phyloP scores from a whole-genome alignment of 2,888 invertebrate species.

The Eucera pruinosa region DNA sequence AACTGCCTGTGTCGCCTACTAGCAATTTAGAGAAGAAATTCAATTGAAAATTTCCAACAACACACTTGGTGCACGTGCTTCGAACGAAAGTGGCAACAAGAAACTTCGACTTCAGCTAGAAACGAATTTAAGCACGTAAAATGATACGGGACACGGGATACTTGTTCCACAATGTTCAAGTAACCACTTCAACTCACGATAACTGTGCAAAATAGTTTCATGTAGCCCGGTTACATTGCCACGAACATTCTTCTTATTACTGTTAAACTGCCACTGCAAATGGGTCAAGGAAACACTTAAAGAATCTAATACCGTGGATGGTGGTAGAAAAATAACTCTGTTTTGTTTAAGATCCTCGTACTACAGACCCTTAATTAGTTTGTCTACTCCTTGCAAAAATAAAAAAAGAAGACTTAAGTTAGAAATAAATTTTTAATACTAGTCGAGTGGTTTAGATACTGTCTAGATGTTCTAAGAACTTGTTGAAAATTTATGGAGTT shows the following conservation, averaged over 20 bases:
- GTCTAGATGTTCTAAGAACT: no score
- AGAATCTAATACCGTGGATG: slow-evolving; percentile 26
- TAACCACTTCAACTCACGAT: slow-evolving; percentile 1
- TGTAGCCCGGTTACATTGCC: slow-evolving; percentile 5
- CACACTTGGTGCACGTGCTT: neutral
- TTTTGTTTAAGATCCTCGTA: neutral
- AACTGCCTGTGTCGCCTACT: no score
- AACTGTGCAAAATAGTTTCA: slow-evolving; percentile 37
- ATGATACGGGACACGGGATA: slow-evolving; percentile 6
- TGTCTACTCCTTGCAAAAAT: neutral
- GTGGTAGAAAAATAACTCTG: slow-evolving; percentile 21
- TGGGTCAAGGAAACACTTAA: slow-evolving; percentile 25
- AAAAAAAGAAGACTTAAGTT: no score
- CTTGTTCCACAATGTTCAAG: slow-evolving; percentile 8
- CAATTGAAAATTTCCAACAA: neutral
- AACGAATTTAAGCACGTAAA: slow-evolving; percentile 5
- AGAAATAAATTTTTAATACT: neutral
- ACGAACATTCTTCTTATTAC: slow-evolving; percentile 8
- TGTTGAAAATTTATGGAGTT: no score
- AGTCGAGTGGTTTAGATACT: neutral
- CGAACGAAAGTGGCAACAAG: neutral
- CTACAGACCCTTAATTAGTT: slow-evolving; percentile 15
- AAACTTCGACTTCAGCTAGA: neutral
- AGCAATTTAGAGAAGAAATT: neutral
- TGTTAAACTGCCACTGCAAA: slow-evolving; percentile 28